Percentiles rank a stretch among this genome's conserved stretches.
Conservation (phyloP, 1,140 invertebrate genomes). For the Augochlora pura region DNA sequence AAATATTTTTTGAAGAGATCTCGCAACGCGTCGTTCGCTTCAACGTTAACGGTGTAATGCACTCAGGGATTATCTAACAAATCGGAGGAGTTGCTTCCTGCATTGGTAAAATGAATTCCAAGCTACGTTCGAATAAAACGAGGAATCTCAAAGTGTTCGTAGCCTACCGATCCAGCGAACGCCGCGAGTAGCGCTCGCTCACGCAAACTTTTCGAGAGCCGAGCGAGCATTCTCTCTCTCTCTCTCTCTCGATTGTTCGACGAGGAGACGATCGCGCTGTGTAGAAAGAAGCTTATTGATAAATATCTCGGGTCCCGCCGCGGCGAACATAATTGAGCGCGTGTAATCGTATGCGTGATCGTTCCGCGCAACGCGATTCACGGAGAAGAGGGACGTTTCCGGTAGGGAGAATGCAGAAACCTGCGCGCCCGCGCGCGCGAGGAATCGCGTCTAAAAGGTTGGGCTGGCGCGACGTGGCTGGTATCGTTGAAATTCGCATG, state of each 20-base stretch:
- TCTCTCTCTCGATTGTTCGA: background rate
- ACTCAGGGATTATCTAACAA: too few species aligned
- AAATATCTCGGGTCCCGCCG: background rate
- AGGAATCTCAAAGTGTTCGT: too few species aligned
- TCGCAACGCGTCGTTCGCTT: too few species aligned
- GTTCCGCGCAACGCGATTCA: background rate
- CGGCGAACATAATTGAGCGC: slow-evolving; percentile 6
- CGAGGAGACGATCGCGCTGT: background rate
- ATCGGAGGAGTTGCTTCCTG: too few species aligned
- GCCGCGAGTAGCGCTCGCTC: too few species aligned
- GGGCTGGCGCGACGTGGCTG: background rate
- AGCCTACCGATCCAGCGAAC: too few species aligned
- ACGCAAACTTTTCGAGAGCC: background rate
- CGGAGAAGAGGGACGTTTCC: slow-evolving; percentile 40
- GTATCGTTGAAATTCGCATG: slow-evolving; percentile 16
- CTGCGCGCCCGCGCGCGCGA: slow-evolving; percentile 7
- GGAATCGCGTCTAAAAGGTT: background rate
- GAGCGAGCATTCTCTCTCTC: background rate
- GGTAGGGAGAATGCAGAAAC: slow-evolving; percentile 28
- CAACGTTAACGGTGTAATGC: too few species aligned
- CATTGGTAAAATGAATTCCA: too few species aligned
- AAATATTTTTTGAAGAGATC: too few species aligned
- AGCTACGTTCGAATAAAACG: too few species aligned
- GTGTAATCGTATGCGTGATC: slow-evolving; percentile 22
- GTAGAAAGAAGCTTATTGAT: background rate